Conservation (phyloP, 1,140 invertebrate genomes). For the Magallana angulata region DNA sequence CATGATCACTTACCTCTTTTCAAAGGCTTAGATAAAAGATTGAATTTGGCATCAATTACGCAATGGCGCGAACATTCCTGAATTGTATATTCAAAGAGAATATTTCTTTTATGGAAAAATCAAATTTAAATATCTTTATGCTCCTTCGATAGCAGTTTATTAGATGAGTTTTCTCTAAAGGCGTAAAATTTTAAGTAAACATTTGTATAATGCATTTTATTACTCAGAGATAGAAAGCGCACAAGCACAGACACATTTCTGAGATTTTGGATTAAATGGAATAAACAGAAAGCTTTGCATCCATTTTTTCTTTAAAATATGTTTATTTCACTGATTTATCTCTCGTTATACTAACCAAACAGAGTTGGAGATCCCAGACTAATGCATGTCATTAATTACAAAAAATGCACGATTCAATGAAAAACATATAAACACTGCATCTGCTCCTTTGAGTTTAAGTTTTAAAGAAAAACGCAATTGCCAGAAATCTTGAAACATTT, state of each 20-base stretch:
- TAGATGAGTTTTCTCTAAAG: neutral
- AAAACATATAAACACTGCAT: too few relatives aligned
- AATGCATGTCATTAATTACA: slow-evolving; percentile 9
- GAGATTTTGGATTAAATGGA: neutral
- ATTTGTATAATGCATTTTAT: neutral
- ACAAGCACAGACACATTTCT: neutral
- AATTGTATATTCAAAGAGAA: slow-evolving; percentile 6
- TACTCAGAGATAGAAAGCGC: neutral
- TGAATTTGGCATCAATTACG: neutral
- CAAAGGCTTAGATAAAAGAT: neutral
- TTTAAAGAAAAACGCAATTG: too few relatives aligned
- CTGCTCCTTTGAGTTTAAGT: too few relatives aligned
- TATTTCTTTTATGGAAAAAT: neutral
- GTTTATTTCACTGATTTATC: neutral
- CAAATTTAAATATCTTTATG: slow-evolving; percentile 12
- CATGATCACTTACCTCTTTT: neutral
- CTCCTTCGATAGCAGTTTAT: neutral
- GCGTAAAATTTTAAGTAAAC: too few relatives aligned
- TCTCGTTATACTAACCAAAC: neutral
- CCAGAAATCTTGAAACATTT: too few relatives aligned
- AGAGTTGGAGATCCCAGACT: neutral
- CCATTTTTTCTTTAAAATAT: neutral
- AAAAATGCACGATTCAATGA: neutral
- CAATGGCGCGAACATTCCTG: neutral
- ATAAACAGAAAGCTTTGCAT: neutral